Evolutionary conservation across 2,888 invertebrate genomes (phyloP).

Genomic region (Mayetiola destructor): DNA sequence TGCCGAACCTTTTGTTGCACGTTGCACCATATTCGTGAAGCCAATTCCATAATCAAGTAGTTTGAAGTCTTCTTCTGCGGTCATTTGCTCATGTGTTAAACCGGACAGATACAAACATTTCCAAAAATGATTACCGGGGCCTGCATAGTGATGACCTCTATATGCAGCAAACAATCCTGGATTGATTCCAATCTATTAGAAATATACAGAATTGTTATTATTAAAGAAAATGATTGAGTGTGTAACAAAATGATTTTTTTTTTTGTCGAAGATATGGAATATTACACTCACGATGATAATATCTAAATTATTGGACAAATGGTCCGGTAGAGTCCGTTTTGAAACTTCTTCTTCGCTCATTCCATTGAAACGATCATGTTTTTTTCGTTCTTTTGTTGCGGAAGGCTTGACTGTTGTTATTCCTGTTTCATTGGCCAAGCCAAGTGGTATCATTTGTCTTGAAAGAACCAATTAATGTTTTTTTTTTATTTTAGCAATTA

Average conservation of each 20-base stretch:
- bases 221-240: no score
- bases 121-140: conserved; percentile 99
- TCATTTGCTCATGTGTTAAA: conserved; percentile 87
- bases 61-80: conserved; percentile 90
- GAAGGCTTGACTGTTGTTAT: conserved; percentile 19
- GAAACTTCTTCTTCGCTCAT: conserved; percentile 95
- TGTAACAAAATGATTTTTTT: not conserved
- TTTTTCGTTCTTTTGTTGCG: conserved; percentile 67
- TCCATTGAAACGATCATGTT: conserved; percentile 88
- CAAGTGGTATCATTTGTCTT: conserved; percentile 18
- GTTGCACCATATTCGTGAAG: conserved; percentile 93
- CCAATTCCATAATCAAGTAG: conserved; percentile 88
- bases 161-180: conserved; percentile 94
- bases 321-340: conserved; percentile 85
- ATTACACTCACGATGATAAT: conserved; percentile 90
- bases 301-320: conserved; percentile 83
- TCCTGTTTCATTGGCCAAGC: not conserved
- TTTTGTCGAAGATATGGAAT: conserved; percentile 26
- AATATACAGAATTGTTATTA: conserved; percentile 23
- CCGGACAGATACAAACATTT: conserved; percentile 92
- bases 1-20: conserved; percentile 90
- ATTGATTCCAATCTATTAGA: conserved; percentile 87
- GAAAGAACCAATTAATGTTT: not conserved
- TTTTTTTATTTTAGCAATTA: not conserved
- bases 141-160: conserved; percentile 97